phyloP scores from a whole-genome alignment of 2,113 vertebrate species.

The Dasyprocta punctata region DNA sequence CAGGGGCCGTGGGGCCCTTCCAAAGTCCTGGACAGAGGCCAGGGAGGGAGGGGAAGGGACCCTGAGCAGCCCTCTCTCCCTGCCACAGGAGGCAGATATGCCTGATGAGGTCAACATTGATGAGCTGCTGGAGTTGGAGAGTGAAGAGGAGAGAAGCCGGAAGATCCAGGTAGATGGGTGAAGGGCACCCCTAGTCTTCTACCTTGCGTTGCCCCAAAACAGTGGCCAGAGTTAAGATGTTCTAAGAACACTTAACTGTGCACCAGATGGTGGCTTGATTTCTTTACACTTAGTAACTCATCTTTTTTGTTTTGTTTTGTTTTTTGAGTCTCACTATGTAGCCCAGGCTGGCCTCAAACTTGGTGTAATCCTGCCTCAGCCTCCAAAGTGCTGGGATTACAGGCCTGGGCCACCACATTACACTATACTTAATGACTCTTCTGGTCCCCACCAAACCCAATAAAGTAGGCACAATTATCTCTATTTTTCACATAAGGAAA shows the following conservation, averaged over 20 bases:
- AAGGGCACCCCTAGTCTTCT: too few species aligned
- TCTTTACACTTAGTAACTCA: background rate
- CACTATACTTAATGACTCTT: background rate
- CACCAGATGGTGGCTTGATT: background rate
- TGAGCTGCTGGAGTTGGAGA: constrained; percentile 89
- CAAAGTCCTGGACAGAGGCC: constrained; percentile 32
- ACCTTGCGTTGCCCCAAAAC: background rate
- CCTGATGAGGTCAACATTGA: constrained; percentile 94
- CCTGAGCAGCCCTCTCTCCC: background rate
- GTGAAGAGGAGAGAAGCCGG: constrained; percentile 85
- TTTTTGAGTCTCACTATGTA: background rate
- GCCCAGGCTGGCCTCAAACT: background rate
- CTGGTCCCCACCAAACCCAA: background rate
- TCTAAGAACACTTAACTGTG: background rate
- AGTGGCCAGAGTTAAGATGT: background rate
- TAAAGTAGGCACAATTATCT: background rate
- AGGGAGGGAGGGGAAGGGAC: background rate
- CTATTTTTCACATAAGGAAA: background rate
- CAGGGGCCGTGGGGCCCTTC: background rate
- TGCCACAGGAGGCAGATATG: constrained; percentile 87
- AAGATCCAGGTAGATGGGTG: constrained; percentile 87
- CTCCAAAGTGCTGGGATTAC: background rate
- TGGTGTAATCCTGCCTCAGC: background rate
- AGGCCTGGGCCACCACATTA: background rate
- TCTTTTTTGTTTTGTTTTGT: background rate